Percentiles rank a stretch among this genome's conserved stretches.
Conservation (phyloP, 2,797 vertebrate species). For the Hydrolagus colliei region DNA sequence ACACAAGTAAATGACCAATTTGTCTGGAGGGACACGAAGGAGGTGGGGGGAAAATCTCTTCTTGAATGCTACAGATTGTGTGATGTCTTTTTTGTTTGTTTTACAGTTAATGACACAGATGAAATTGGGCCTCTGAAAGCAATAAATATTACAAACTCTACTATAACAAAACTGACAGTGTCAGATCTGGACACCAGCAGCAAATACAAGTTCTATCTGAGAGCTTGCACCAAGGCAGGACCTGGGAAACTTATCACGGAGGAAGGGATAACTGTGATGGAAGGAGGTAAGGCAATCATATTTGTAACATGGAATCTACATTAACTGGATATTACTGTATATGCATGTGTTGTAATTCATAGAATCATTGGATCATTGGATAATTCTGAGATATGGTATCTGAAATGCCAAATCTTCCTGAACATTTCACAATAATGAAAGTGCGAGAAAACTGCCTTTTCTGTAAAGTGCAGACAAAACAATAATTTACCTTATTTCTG, state of each 20-base stretch:
- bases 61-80: no score
- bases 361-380: neutral
- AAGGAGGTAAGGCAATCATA: conserved; percentile 69
- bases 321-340: conserved; percentile 42
- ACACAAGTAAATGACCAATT: no score
- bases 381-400: neutral
- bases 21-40: no score
- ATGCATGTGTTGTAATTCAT: conserved; percentile 49
- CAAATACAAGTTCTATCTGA: conserved; percentile 84
- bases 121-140: conserved; percentile 65
- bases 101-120: conserved; percentile 80
- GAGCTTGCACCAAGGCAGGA: conserved; percentile 77
- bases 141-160: conserved; percentile 61
- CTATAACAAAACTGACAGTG: conserved; percentile 66
- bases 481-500: conserved; percentile 35
- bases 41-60: no score
- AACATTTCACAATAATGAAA: neutral
- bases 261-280: conserved; percentile 70
- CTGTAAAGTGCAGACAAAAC: conserved; percentile 28
- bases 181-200: conserved; percentile 68
- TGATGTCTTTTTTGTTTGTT: conserved; percentile 35
- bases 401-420: neutral
- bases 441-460: neutral
- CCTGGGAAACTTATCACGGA: conserved; percentile 75
- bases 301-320: conserved; percentile 33